Evolutionary conservation across 2,797 vertebrate genomes (phyloP).

Genomic region (Gambusia yucatana): DNA sequence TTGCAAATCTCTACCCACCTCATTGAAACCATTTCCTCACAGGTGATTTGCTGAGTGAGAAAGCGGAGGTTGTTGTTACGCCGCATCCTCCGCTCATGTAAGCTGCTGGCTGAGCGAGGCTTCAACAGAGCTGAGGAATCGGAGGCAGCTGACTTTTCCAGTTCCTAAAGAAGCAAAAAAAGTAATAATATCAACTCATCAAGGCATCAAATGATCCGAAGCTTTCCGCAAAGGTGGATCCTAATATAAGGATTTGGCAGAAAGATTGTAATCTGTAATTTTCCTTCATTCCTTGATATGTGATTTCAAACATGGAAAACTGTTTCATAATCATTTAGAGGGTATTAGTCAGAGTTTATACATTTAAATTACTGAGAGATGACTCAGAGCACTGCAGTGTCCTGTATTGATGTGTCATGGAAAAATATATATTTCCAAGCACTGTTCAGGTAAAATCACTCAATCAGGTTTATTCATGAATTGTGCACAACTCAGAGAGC

Average conservation of each 20-base stretch:
- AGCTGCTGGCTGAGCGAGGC: slow-evolving; percentile 72
- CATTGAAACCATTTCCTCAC: slow-evolving; percentile 75
- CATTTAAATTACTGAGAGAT: background rate
- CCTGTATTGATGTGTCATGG: background rate
- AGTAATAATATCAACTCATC: background rate
- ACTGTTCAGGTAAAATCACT: too few relatives aligned
- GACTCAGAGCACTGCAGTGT: background rate
- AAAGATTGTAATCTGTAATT: background rate
- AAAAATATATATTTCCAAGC: too few relatives aligned
- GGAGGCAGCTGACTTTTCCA: slow-evolving; percentile 77
- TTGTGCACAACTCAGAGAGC: too few relatives aligned
- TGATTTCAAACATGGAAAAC: background rate
- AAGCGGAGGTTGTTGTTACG: slow-evolving; percentile 75
- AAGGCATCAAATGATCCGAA: background rate
- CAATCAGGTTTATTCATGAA: too few relatives aligned
- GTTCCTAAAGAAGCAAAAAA: slow-evolving; percentile 68
- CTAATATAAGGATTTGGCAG: background rate
- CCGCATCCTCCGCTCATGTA: slow-evolving; percentile 71
- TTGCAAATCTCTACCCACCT: slow-evolving; percentile 64
- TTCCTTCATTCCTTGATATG: background rate
- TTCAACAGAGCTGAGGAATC: slow-evolving; percentile 73
- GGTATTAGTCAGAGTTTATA: background rate
- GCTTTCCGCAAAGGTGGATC: background rate
- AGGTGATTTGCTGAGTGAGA: slow-evolving; percentile 82
- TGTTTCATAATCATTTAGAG: background rate